phyloP scores from a whole-genome alignment of 2,797 vertebrate species.

The Ctenosaura bakeri region DNA sequence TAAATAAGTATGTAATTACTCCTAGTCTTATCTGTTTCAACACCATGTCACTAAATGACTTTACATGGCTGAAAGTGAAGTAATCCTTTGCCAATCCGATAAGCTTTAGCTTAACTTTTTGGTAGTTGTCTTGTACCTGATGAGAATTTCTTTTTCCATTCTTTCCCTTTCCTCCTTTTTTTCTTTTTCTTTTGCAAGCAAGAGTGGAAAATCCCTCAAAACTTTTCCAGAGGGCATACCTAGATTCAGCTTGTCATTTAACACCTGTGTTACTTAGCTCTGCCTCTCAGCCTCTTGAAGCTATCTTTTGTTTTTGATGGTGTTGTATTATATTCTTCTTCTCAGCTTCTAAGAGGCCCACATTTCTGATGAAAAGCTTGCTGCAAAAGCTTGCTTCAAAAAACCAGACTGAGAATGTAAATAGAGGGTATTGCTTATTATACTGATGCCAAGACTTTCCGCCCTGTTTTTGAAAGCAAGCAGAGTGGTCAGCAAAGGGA shows the following conservation, averaged over 20 bases:
- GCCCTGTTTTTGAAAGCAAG: no score
- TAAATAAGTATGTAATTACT: constrained; percentile 79
- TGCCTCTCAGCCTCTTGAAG: background rate
- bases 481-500: no score
- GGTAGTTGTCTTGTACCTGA: constrained; percentile 63
- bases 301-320: background rate
- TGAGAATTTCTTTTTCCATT: constrained; percentile 52
- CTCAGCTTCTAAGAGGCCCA: background rate
- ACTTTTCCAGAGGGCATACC: constrained; percentile 3
- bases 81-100: constrained; percentile 73
- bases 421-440: no score
- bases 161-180: background rate
- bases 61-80: constrained; percentile 68
- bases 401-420: background rate
- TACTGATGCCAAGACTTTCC: no score
- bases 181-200: background rate
- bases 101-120: constrained; percentile 72
- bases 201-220: background rate
- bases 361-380: background rate
- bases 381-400: background rate
- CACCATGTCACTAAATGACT: constrained; percentile 74
- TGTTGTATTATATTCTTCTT: background rate
- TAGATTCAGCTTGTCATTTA: background rate
- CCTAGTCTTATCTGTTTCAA: constrained; percentile 76
- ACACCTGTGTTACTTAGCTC: background rate